Evolutionary conservation across 2,888 invertebrate genomes (phyloP).

Genomic region (Callimorpha dominula): DNA sequence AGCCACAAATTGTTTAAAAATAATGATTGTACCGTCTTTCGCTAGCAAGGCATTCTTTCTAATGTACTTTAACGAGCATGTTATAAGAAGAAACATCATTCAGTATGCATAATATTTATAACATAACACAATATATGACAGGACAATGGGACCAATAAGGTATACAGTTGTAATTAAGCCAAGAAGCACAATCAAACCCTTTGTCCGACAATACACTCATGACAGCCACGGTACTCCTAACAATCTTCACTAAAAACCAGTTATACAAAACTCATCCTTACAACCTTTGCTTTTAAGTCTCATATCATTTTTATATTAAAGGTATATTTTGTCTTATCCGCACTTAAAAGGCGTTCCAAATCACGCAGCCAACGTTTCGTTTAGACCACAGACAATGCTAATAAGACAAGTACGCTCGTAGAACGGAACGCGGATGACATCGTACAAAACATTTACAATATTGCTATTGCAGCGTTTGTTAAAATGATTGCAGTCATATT

Average conservation of each 20-base stretch:
- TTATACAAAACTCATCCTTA: constrained; percentile 36
- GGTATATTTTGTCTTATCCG: constrained; percentile 51
- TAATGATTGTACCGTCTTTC: neutral
- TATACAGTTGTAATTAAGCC: constrained; percentile 73
- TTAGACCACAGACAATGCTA: constrained; percentile 75
- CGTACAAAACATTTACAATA: constrained; percentile 60
- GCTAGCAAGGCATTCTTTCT: neutral
- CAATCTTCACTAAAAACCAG: constrained; percentile 25
- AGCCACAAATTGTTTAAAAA: no score
- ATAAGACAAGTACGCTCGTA: constrained; percentile 73
- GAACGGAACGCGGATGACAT: constrained; percentile 75
- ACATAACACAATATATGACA: constrained; percentile 54
- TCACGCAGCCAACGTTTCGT: constrained; percentile 73
- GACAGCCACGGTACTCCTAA: constrained; percentile 60
- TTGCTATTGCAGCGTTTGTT: constrained; percentile 36
- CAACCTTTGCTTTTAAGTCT: constrained; percentile 26
- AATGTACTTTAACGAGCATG: neutral
- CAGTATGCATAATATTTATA: constrained; percentile 39
- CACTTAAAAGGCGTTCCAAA: constrained; percentile 77
- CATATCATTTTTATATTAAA: constrained; percentile 20
- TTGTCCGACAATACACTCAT: constrained; percentile 67
- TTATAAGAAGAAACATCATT: neutral
- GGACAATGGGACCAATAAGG: constrained; percentile 60
- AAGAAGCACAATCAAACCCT: constrained; percentile 68
- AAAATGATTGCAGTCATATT: constrained; percentile 29